phyloP scores from a whole-genome alignment of 2,888 invertebrate genomes.

The Dynastes grantii region DNA sequence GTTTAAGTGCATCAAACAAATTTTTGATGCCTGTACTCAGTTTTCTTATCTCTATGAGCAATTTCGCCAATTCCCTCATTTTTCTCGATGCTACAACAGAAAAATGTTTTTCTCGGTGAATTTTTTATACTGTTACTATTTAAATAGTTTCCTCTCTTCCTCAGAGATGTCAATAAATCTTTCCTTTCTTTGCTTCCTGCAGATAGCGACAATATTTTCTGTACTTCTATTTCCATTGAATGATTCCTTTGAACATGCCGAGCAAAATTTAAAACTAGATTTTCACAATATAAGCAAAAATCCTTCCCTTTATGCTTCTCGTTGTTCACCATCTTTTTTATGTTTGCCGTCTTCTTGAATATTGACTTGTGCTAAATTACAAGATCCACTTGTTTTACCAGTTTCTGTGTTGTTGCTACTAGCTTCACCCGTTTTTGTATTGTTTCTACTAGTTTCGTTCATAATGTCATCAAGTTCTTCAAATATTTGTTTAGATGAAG shows the following conservation, averaged over 20 bases:
- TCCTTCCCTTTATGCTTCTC: neutral
- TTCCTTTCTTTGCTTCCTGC: conserved; percentile 36
- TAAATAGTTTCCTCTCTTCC: conserved; percentile 56
- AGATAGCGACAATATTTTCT: conserved; percentile 39
- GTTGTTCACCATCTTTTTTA: conserved; percentile 11
- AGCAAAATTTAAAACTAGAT: neutral
- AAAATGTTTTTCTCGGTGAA: conserved; percentile 56
- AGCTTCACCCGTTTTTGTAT: no score
- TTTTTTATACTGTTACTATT: conserved; percentile 33
- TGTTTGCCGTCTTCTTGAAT: no score
- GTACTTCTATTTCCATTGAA: neutral
- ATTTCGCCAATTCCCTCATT: conserved; percentile 53
- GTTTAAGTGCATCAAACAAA: conserved; percentile 51
- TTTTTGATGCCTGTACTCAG: conserved; percentile 49
- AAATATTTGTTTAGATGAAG: no score
- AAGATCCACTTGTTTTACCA: no score
- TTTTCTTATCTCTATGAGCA: conserved; percentile 54
- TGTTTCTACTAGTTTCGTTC: no score
- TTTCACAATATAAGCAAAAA: neutral
- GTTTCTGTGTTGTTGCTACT: no score
- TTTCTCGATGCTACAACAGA: conserved; percentile 54
- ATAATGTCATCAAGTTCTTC: no score
- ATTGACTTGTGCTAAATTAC: no score
- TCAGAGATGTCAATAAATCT: conserved; percentile 36
- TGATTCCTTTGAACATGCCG: neutral